Base-by-base conservation (phyloP, 2,888 invertebrate genomes). In the Microctonus brassicae region DNA sequence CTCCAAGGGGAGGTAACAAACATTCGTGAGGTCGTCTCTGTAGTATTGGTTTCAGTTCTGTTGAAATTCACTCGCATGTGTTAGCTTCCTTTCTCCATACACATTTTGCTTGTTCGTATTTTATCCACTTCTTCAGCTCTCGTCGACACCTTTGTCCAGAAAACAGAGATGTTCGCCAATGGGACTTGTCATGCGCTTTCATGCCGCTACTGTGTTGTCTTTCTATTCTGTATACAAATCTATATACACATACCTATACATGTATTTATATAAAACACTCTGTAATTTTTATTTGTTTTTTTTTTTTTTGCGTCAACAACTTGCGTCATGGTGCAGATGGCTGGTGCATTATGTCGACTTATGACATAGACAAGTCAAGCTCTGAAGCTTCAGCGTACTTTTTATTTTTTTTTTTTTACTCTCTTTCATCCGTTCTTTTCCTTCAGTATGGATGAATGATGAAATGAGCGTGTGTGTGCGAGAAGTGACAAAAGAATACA, bases 161-260 rank as follows among this genome's bases (percentile, higher is more conserved):
- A 17, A 29, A n/a, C 17, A 58, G 33, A 10, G 33, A 42, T n/a
- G 13, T 47, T 63, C 36, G 22, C 63, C 63, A 29, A 26, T 58
- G 42, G 36, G 34, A 20, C n/a, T 10, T 66, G 34, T 36, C 24
- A 34, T 22, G 36, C 24, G 26, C 39, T 58, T 69, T 72, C n/a
- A n/a, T 69, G 57, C 68, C 60, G 11, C 68, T 63, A 57, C 47
- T n/a, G n/a, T 58, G 29, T 69, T 73, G 58, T 69, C 55, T 61
- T 39, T 34, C 62, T 34, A n/a, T 34, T 53, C 17, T 52, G n/a
- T 53, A 24, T 26, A 53, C 29, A 39, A 58, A 55, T 36, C 29
- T 39, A 47, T 22, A 57, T n/a, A n/a, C n/a, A n/a, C n/a, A n/a
- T n/a, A n/a, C n/a, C n/a, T 34, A 26, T n/a, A 39, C 6, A 53